Conservation (phyloP, 2,113 vertebrate genomes). For the Furnarius figulus region DNA sequence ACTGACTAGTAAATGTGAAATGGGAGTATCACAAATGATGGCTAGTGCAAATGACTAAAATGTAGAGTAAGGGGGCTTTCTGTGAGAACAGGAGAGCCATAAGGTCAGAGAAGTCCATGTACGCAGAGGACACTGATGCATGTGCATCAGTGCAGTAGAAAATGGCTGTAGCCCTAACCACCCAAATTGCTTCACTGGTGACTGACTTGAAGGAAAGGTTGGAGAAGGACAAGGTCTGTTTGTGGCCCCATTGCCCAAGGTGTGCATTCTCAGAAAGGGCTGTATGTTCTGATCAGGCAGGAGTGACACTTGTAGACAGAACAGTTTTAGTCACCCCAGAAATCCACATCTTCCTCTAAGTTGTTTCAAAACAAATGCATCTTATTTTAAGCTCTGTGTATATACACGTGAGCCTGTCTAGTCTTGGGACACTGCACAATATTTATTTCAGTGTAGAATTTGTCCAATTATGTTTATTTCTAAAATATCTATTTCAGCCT, state of each 20-base stretch:
- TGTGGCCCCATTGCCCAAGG: neutral
- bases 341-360: neutral
- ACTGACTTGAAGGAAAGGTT: neutral
- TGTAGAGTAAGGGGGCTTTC: neutral
- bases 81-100: neutral
- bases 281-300: neutral
- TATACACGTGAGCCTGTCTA: neutral
- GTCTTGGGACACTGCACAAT: neutral
- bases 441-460: neutral
- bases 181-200: neutral
- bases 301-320: neutral
- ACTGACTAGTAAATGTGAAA: neutral
- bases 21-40: neutral
- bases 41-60: neutral
- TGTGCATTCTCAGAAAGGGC: rapidly evolving
- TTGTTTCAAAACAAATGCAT: neutral
- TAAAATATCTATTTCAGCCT: neutral
- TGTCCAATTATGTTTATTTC: neutral
- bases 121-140: neutral
- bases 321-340: neutral
- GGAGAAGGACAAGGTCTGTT: neutral
- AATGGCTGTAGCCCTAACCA: neutral
- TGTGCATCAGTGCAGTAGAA: neutral
- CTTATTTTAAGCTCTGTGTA: neutral
- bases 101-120: neutral